phyloP scores from a whole-genome alignment of 2,797 vertebrate species.

The Falco cherrug region DNA sequence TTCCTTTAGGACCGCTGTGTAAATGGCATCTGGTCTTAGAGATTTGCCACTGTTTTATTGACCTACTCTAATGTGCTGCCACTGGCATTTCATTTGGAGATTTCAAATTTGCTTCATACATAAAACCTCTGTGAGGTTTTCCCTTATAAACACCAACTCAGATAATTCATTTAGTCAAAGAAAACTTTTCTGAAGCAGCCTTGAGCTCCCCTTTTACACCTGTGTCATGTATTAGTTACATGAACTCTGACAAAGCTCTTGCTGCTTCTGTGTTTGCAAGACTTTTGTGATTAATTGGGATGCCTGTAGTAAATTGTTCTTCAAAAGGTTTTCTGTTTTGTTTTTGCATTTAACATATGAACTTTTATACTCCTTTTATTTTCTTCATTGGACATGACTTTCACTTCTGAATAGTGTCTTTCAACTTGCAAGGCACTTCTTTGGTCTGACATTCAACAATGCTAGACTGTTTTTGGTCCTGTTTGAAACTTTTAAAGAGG shows the following conservation, averaged over 20 bases:
- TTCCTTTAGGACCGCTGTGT: background rate
- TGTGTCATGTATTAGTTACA: background rate
- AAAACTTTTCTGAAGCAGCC: background rate
- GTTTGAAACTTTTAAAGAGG: background rate
- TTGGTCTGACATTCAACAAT: background rate
- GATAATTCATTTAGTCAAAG: background rate
- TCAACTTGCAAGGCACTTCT: background rate
- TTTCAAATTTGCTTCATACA: background rate
- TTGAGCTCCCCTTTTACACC: background rate
- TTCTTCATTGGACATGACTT: background rate
- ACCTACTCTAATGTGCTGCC: background rate
- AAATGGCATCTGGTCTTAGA: background rate
- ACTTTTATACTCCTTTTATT: background rate
- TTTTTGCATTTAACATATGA: background rate
- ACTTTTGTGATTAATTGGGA: background rate
- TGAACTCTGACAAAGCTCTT: background rate
- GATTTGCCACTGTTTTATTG: slow-evolving; percentile 46
- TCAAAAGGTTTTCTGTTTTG: background rate
- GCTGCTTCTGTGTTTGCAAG: background rate
- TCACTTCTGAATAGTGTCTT: background rate
- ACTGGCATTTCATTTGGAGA: background rate
- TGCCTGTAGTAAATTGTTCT: background rate
- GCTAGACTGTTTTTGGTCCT: background rate
- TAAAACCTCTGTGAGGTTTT: background rate
- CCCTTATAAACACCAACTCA: background rate